Evolutionary conservation across 2,797 vertebrate species (phyloP), one percentile per base, ranked within the genome.

Genomic region (Karalla daura): DNA sequence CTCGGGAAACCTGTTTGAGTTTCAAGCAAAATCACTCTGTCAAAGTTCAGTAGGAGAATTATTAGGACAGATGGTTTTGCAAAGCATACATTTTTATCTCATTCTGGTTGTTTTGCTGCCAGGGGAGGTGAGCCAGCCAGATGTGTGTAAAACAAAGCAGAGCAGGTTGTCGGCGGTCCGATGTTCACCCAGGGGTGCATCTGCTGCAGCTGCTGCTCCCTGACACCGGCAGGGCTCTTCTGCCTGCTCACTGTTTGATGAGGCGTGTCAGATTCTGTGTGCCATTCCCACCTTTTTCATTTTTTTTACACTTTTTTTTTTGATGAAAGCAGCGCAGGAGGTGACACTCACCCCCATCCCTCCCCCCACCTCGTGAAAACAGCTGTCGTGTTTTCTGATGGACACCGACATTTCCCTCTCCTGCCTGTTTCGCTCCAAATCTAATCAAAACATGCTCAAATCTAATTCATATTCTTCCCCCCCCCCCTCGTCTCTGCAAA

Each of bases 201-300:
- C 72, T 51, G 70, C 45, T 65, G 61, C 63, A 13, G 51, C 23
- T 39, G 33, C 59, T 47, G 55, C 50, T 69, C 39, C 45, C 44
- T 63, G 70, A 40, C n/a, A 52, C 60, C 30, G 30, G 39, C 54
- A 28, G 55, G 24, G 23, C 60, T 71, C 53, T 21, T 66, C 53
- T 63, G 39, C 54, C 21, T 30, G 6, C 20, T 0, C 15, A 6
- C 49, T 35, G 54, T 53, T 70, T 60, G 70, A 62, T 71, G 56
- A 36, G 18, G 7, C 51, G 52, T 32, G 52, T 63, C 27, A 28
- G 54, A 71, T 43, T 47, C 35, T 33, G 55, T 25, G 24, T 3
- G 0, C 53, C 0, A 1, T 36, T 61, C 35, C n/a, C n/a, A n/a
- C n/a, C 30, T 9, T 39, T 77, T 63, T 76, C 40, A 61, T 69